Base-by-base conservation (phyloP, 1,140 invertebrate species). In the Anagrus nilaparvatae region DNA sequence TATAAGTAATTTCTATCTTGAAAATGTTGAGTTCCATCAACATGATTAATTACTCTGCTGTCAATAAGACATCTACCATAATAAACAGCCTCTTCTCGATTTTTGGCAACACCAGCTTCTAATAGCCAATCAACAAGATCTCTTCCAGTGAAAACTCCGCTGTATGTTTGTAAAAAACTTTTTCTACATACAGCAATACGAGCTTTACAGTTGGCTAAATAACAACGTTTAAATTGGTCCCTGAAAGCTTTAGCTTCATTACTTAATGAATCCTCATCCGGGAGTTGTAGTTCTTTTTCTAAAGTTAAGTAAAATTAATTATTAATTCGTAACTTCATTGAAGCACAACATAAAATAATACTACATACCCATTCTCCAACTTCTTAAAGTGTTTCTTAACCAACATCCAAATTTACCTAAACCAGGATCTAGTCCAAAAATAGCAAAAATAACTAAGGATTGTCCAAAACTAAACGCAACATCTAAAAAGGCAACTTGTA, bases 401-500 rank as follows among this genome's bases (percentile, higher is more conserved):
- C 64, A 68, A 20, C 46, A 52, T 28, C 61, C 60, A 3, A 68
- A 23, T 43, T 53, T 57, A n/a, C 59, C 61, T 28, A 64, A 49
- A 20, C 59, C 78, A 5, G 80, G 78, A 61, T 93, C 84, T 19
- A 82, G 77, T 55, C 79, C 91, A 67, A 96, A 96, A 8, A 94
- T 77, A 7, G 82, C 77, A 52, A 93, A 82, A 17, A 86, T 77
- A 44, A 92, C 77, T 27, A 90, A 65, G 25, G 83, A 85, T 67
- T 95, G 90, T 2, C 91, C 90, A 64, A 87, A 89, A 56, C 85
- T 88, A 1, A 93, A 71, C 24, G 86, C 82, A 13, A 84, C 80
- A 63, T 96, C 89, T 19, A 97, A 65, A 63, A 94, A 96, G 49
- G 87, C 79, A 16, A 97, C 66, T 67, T 95, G 90, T 0, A 94